These are phyloP conservation scores for Cyclopterus lumpus DNA, from an alignment of 2,797 vertebrate species.

Conservation along the genomic window DNA sequence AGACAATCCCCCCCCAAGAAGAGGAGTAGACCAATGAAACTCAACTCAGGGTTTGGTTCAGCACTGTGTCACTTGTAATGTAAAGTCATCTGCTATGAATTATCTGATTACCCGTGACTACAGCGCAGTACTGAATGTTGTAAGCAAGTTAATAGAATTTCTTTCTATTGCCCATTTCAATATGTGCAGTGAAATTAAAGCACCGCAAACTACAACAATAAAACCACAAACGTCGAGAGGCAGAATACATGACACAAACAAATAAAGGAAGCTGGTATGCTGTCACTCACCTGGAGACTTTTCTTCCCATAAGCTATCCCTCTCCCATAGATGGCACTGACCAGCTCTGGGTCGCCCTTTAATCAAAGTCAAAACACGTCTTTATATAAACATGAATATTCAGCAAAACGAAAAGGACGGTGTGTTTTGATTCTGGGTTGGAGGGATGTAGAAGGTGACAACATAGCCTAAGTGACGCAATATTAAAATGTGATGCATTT, in stretches of 20 bases:
- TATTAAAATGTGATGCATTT: neutral
- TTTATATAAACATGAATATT: neutral
- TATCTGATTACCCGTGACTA: neutral
- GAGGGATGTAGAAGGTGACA: neutral
- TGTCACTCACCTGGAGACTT: slow-evolving; percentile 90
- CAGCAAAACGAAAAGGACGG: neutral
- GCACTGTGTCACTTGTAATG: neutral
- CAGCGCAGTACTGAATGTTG: neutral
- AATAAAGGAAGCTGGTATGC: neutral
- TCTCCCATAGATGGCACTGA: slow-evolving; percentile 97
- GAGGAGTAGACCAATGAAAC: neutral
- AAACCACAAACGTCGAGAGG: neutral
- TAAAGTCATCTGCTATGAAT: slow-evolving; percentile 8
- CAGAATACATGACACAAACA: neutral
- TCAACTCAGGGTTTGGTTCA: neutral
- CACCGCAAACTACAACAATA: neutral
- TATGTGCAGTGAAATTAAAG: neutral
- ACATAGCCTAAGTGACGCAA: too few species aligned
- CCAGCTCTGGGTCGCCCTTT: slow-evolving; percentile 93
- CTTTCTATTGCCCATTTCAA: neutral
- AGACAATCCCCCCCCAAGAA: too few species aligned
- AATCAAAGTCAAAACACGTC: slow-evolving; percentile 51
- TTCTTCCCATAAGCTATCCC: slow-evolving; percentile 98
- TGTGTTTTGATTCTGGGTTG: neutral
- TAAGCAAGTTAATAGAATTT: neutral